Percentiles rank a stretch among this genome's conserved stretches.
Evolutionary conservation across 2,113 vertebrate species (phyloP).

Genomic region (Carassius carassius): DNA sequence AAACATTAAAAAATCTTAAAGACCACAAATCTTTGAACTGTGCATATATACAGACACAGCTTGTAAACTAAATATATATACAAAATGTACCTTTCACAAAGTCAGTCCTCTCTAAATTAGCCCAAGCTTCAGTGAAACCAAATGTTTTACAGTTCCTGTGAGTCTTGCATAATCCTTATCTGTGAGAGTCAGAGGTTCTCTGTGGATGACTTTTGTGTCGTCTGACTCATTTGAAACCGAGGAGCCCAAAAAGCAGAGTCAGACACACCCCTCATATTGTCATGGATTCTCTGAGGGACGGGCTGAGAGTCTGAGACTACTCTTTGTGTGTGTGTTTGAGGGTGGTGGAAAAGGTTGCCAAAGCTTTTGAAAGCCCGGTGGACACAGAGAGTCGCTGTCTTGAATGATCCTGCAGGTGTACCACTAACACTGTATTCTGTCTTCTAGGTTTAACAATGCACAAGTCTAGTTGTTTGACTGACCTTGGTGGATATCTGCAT

Average conservation of each 20-base stretch:
- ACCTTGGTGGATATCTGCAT: constrained; percentile 35
- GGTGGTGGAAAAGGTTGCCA: too few species aligned
- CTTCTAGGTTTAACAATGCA: not conserved
- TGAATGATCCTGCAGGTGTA: constrained; percentile 21
- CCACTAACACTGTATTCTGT: constrained; percentile 7
- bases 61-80: not conserved
- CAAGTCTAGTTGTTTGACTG: constrained; percentile 18
- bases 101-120: constrained; percentile 37
- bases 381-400: constrained; percentile 48
- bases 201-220: not conserved
- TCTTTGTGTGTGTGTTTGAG: not conserved
- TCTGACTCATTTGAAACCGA: constrained; percentile 28
- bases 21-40: not conserved
- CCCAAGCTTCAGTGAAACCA: constrained; percentile 47
- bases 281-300: constrained; percentile 39
- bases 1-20: not conserved
- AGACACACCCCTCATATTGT: constrained; percentile 49
- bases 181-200: constrained; percentile 5
- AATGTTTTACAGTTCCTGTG: not conserved
- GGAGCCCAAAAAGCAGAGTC: constrained; percentile 43
- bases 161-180: constrained; percentile 20
- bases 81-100: constrained; percentile 33
- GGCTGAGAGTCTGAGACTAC: constrained; percentile 12
- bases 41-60: not conserved
- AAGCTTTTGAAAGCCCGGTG: too few species aligned